A percentile compares a stretch with the other conserved stretches of the same genome.
These are phyloP conservation scores for Erethizon dorsatum DNA, from an alignment of 2,797 vertebrate species.

Conservation along the genomic window DNA sequence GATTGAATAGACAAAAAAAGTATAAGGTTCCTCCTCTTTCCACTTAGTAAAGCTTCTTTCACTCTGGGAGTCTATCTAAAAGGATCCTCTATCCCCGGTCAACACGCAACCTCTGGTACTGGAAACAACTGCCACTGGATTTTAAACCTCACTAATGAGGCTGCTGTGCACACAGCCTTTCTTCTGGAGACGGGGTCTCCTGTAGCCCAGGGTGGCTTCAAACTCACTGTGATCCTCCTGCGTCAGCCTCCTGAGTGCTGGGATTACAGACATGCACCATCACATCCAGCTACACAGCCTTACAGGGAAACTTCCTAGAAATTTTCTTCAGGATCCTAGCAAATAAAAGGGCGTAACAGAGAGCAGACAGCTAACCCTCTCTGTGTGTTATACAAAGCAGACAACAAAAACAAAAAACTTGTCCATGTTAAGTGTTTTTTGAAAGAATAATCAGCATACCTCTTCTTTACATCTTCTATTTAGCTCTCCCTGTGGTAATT, in stretches of 20 bases:
- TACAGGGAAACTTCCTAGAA: neutral
- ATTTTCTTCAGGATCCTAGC: neutral
- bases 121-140: neutral
- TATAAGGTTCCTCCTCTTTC: neutral
- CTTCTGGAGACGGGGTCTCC: neutral
- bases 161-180: neutral
- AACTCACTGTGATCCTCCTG: neutral
- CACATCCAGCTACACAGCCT: neutral
- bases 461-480: slow-evolving; percentile 54
- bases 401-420: neutral
- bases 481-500: slow-evolving; percentile 34
- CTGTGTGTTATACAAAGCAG: slow-evolving; percentile 55
- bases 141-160: slow-evolving; percentile 8
- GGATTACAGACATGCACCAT: neutral
- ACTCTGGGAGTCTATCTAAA: neutral
- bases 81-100: neutral
- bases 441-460: neutral
- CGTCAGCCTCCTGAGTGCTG: neutral
- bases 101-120: neutral
- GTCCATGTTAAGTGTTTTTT: neutral
- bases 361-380: neutral
- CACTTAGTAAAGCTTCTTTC: neutral
- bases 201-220: neutral
- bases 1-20: neutral
- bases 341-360: neutral